Evolutionary conservation across 1,140 invertebrate genomes (phyloP).

Genomic region (Odontomachus brunneus): DNA sequence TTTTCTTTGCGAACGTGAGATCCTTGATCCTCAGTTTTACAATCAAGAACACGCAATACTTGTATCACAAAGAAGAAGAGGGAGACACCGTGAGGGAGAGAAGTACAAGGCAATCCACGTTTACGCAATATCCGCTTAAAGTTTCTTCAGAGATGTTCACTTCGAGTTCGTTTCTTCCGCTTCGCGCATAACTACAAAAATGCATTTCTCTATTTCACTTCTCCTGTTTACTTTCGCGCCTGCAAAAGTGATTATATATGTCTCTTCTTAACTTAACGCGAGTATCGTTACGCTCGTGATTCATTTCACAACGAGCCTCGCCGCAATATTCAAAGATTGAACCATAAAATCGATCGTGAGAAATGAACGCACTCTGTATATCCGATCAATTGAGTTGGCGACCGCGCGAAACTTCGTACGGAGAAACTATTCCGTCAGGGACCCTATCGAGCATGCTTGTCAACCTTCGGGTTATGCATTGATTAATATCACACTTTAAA

Average conservation of each 20-base stretch:
- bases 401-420: slow-evolving; percentile 3
- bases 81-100: too few relatives aligned
- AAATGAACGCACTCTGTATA: slow-evolving; percentile 57
- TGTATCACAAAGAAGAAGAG: too few relatives aligned
- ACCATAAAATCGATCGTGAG: slow-evolving; percentile 35
- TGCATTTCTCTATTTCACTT: slow-evolving; percentile 31
- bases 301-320: background rate
- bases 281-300: slow-evolving; percentile 6
- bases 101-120: too few relatives aligned
- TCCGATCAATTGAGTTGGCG: slow-evolving; percentile 37
- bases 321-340: background rate
- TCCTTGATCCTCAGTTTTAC: too few relatives aligned
- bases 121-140: too few relatives aligned
- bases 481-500: slow-evolving; percentile 60
- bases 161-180: slow-evolving; percentile 7
- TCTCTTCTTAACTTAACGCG: background rate
- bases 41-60: too few relatives aligned
- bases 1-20: too few relatives aligned
- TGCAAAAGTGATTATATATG: slow-evolving; percentile 65
- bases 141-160: slow-evolving; percentile 3
- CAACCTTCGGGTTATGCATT: slow-evolving; percentile 53
- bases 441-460: slow-evolving; percentile 30
- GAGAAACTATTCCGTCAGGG: slow-evolving; percentile 12
- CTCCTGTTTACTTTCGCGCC: slow-evolving; percentile 67
- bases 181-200: slow-evolving; percentile 31